Evolutionary conservation across 30 jellyfish, hydroid and myxozoan species (phyloP).

Genomic region (Mastigias papua): DNA sequence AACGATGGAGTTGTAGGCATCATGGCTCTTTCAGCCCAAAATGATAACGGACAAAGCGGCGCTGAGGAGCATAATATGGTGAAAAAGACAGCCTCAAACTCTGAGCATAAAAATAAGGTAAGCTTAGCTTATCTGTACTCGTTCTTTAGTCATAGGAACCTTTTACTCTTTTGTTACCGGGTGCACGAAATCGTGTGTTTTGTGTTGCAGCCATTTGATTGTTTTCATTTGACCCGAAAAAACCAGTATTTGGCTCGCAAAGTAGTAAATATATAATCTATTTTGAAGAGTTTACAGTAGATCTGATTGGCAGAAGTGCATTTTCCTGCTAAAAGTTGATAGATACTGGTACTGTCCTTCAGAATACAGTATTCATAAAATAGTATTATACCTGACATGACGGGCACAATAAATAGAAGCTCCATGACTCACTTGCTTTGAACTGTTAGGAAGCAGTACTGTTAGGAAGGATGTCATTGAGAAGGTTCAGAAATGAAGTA

Average conservation of each 20-base stretch:
- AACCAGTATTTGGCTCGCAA: not conserved
- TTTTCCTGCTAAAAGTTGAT: no score
- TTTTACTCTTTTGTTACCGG: not conserved
- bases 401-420: no score
- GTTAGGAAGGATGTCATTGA: constrained; percentile 11
- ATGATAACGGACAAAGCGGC: constrained; percentile 84
- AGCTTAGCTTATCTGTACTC: not conserved
- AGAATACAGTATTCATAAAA: no score
- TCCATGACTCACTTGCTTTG: no score
- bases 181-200: not conserved
- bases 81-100: constrained; percentile 28
- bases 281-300: not conserved
- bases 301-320: not conserved
- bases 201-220: constrained; percentile 14
- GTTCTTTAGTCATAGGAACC: not conserved
- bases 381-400: no score
- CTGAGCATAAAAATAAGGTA: constrained; percentile 55
- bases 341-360: no score
- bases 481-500: not conserved
- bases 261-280: not conserved
- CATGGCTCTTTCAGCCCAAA: constrained; percentile 89
- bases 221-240: not conserved
- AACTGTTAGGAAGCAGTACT: no score
- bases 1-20: constrained; percentile 50
- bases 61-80: constrained; percentile 69